Base-by-base conservation (phyloP, 2,888 invertebrate species). In the Cantharis lateralis region DNA sequence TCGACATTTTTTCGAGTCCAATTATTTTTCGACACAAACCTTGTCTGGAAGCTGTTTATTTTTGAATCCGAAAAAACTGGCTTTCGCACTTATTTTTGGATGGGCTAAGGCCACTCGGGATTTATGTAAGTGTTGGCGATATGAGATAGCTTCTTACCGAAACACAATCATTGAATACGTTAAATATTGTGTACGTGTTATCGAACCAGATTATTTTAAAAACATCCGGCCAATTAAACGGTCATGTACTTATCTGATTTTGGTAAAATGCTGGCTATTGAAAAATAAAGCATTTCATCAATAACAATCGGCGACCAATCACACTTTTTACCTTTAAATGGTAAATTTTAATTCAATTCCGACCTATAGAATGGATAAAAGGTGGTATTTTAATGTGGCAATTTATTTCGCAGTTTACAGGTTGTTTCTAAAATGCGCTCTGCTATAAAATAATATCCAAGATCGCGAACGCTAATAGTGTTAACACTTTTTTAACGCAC, bases 11-110 rank as follows among this genome's bases (percentile, higher is more conserved):
- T 86, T 86, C 84, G 82, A 81, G 82, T 81, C 85, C 86, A 86
- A 86, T 86, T 86, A 86, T 86, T 86, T 86, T 86, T 84, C 85
- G 84, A 85, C 85, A 85, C 85, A 85, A 84, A 83, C 84, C 81
- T 82, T 80, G 83, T 83, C 83, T 82, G 84, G 83, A 83, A 82
- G 84, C 83, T 82, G 84, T 85, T 85, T 83, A 84, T 84, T 84
- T 84, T 84, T 83, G 81, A 82, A 82, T 80, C 82, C 81, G 80
- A 82, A 84, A 84, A 84, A 85, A 84, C 83, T 84, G 81, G 83
- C 83, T 82, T 85, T 84, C 82, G 80, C 84, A 85, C 85, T 84
- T 84, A 82, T 83, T 84, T 84, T 84, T 83, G 79, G 81, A 78
- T 76, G 79, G 78, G 80, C 81, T 81, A 83, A 81, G 82, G 82